Evolutionary conservation across 53 echinoderm and acorn worm genomes (phyloP).

Genomic region (Holothuria leucospilota): DNA sequence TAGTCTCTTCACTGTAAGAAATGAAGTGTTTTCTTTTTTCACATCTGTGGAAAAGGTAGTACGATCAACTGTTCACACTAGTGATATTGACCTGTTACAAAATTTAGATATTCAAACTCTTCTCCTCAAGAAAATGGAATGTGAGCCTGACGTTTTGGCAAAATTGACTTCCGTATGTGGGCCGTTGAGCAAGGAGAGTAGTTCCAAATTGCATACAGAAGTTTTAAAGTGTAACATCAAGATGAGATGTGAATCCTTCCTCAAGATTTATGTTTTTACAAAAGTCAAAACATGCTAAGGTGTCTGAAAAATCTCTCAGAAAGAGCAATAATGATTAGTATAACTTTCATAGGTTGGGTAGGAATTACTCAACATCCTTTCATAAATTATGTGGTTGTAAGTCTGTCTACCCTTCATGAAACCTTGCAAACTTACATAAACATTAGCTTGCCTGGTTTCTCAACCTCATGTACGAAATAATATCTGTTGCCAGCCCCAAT

Average conservation of each 20-base stretch:
- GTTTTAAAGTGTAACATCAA: neutral
- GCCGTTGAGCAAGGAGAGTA: neutral
- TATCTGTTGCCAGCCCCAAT: no score
- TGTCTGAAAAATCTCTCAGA: no score
- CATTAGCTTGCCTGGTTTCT: no score
- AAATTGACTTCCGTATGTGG: no score
- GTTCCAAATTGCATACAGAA: neutral
- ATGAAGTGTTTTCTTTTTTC: neutral
- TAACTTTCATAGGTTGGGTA: no score
- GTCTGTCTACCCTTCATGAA: no score
- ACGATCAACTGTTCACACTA: neutral
- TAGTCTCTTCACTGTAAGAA: neutral
- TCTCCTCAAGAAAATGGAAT: neutral
- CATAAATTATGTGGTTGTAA: no score
- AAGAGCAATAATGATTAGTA: no score
- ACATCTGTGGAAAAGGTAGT: neutral
- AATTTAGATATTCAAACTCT: neutral
- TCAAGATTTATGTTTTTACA: neutral
- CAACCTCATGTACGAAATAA: no score
- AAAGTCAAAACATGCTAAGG: no score
- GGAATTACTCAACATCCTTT: no score
- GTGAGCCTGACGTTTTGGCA: neutral
- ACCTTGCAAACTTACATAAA: no score
- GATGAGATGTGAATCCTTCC: constrained; percentile 5
- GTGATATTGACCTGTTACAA: neutral